Evolutionary conservation across 2,797 vertebrate species (phyloP).

Genomic region (Tympanoctomys barrerae): DNA sequence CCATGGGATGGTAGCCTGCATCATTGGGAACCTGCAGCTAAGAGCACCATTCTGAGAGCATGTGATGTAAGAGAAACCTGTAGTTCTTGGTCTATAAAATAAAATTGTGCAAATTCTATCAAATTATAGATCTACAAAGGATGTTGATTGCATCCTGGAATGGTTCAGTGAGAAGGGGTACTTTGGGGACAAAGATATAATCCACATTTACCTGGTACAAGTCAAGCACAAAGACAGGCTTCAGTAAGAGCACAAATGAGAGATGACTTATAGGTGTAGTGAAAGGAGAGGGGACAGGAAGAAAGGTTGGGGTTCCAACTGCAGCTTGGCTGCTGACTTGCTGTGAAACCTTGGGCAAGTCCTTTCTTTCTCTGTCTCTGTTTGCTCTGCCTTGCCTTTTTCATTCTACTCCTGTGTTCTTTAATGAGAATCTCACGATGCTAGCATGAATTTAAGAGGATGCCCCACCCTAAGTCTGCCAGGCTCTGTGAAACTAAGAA

Average conservation of each 20-base stretch:
- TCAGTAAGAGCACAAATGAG: neutral
- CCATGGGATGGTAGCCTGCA: neutral
- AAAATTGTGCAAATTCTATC: neutral
- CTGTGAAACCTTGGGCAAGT: neutral
- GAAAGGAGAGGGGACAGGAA: neutral
- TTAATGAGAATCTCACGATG: neutral
- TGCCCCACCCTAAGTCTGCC: neutral
- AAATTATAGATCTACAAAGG: slow-evolving; percentile 6
- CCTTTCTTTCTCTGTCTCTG: neutral
- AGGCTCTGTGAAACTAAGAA: neutral
- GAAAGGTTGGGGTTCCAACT: neutral
- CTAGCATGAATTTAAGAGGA: neutral
- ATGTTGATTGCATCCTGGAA: neutral
- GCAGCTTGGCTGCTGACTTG: neutral
- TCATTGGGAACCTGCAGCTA: neutral
- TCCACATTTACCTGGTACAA: neutral
- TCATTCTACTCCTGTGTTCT: neutral
- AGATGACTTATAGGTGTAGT: neutral
- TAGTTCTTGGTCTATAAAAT: neutral
- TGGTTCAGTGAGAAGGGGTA: neutral
- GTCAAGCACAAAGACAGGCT: neutral
- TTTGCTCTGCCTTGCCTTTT: neutral
- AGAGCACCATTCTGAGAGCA: neutral
- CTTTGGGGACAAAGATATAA: neutral
- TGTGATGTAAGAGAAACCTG: neutral